A percentile compares a stretch with the other conserved stretches of the same genome.
phyloP scores from a whole-genome alignment of 2,797 vertebrate species.

The Heteromormyrus szaboi region DNA sequence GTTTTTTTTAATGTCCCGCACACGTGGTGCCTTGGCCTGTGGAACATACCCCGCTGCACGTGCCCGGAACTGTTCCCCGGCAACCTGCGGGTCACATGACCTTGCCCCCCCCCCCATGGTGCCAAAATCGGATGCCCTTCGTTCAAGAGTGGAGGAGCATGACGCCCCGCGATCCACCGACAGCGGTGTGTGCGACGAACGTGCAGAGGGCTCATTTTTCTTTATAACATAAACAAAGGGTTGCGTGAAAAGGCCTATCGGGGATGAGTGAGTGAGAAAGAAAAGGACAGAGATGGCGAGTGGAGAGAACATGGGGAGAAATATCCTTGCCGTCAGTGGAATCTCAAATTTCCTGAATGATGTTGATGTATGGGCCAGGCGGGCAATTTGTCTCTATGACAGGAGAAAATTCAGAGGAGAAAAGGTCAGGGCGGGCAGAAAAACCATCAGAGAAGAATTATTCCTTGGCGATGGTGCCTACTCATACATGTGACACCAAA shows the following conservation, averaged over 20 bases:
- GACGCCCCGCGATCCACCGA: neutral
- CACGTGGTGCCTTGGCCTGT: neutral
- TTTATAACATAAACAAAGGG: neutral
- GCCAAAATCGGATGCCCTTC: neutral
- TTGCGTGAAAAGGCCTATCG: neutral
- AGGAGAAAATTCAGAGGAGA: slow-evolving; percentile 3
- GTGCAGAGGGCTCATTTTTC: neutral
- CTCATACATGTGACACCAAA: neutral
- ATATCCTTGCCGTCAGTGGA: neutral
- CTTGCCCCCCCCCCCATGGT: neutral
- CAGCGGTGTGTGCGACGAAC: neutral
- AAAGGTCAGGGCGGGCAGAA: neutral
- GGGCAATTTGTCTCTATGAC: slow-evolving; percentile 3
- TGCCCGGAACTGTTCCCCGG: neutral
- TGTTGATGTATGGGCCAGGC: neutral
- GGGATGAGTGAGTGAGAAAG: neutral
- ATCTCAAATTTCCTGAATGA: neutral
- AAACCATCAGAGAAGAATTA: neutral
- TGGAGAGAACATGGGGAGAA: neutral
- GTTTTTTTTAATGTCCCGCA: neutral
- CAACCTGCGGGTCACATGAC: neutral
- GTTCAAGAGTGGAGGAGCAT: neutral
- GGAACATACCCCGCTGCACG: neutral
- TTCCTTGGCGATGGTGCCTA: neutral
- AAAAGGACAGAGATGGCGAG: neutral